Conservation (phyloP, 2,888 invertebrate genomes). For the Watsonalla binaria region DNA sequence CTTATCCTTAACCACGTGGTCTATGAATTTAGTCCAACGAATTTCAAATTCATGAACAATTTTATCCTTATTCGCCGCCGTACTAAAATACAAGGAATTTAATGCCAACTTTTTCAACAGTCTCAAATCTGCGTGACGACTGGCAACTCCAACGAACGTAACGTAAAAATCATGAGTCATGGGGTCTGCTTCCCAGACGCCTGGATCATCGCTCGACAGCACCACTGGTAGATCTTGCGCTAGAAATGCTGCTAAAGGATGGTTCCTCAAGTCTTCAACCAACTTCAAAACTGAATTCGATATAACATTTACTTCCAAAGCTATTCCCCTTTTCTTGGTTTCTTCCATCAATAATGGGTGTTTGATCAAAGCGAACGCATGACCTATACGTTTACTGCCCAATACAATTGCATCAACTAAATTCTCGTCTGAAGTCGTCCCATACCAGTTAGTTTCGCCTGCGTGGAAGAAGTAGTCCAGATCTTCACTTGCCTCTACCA, state of each 20-base stretch:
- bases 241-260: conserved; percentile 82
- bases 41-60: conserved; percentile 57
- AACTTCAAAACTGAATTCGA: conserved; percentile 87
- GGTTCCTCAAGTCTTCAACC: conserved; percentile 85
- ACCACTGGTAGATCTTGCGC: conserved; percentile 84
- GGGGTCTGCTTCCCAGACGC: conserved; percentile 85
- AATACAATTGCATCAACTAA: conserved; percentile 85
- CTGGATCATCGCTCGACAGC: conserved; percentile 88
- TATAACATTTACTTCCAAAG: conserved; percentile 87
- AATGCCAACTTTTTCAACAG: conserved; percentile 85
- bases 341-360: conserved; percentile 83
- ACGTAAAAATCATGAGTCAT: conserved; percentile 86
- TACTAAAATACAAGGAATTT: conserved; percentile 85
- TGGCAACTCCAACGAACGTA: conserved; percentile 87
- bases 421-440: conserved; percentile 82
- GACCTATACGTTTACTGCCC: conserved; percentile 86
- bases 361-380: conserved; percentile 85
- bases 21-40: conserved; percentile 62
- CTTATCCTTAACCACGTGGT: conserved; percentile 36
- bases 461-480: conserved; percentile 87
- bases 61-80: conserved; percentile 65
- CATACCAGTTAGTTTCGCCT: conserved; percentile 89
- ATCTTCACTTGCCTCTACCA: conserved; percentile 65
- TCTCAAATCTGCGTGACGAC: conserved; percentile 82
- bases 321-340: conserved; percentile 79